Base-by-base conservation (phyloP, 2,888 invertebrate species). In the Drosophila fungiperda region DNA sequence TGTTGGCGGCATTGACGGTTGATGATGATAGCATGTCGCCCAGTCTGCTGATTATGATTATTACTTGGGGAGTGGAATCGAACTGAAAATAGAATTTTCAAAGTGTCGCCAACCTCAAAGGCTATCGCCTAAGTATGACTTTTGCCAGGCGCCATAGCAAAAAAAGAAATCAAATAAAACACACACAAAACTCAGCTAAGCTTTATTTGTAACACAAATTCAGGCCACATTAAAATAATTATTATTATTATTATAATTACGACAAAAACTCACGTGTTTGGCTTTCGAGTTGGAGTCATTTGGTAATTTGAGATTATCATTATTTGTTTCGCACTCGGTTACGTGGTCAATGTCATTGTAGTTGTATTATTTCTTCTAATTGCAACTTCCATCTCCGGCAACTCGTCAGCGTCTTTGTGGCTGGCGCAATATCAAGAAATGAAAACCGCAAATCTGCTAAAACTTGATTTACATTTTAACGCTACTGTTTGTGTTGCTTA, bases 281-380 rank as follows among this genome's bases (percentile, higher is more conserved):
- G 66, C 68, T 36, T 66, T 36, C 42, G 73, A 54, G 53, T 36
- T n/a, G 23, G 78, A 73, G 76, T 64, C 89, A 84, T 81, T 87
- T 61, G 90, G 90, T 80, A 77, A 90, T 78, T 59, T 35, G 83
- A 86, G 55, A 69, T 23, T 23, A 20, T 23, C 36, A 52, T 55
- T 60, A 69, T 71, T 71, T 55, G 75, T 80, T 91, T 89, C 89
- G 88, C 89, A 89, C 90, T 91, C 90, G 81, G 82, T 83, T 84
- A 89, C 90, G 89, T 89, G 87, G 91, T 91, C 90, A 89, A 89
- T 88, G 87, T 83, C 90, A 87, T 74, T 78, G 78, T 50, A 58
- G 40, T 52, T 55, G 52, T 50, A 58, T 49, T 45, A 23, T 45
- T 23, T 45, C 8, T 57, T 33, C n/a, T 45, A 59, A 35, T 42